Percentiles rank a stretch among this genome's conserved stretches.
phyloP scores from a whole-genome alignment of 2,888 invertebrate genomes.

The Trissonchulus sp. region DNA sequence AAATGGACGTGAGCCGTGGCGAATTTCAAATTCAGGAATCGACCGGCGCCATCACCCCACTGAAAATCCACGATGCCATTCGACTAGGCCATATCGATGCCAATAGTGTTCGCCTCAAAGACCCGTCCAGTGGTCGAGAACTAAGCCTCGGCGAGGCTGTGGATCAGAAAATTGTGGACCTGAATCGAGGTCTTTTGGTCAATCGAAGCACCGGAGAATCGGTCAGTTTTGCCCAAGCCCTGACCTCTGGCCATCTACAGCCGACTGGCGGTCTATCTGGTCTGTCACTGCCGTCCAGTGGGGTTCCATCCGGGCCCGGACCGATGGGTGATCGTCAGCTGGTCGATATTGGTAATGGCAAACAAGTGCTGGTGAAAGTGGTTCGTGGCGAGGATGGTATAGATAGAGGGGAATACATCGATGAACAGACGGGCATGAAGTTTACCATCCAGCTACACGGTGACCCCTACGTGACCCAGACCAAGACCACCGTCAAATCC shows the following conservation, averaged over 20 bases:
- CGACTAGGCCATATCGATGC: constrained; percentile 73
- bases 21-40: constrained; percentile 74
- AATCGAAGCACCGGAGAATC: constrained; percentile 52
- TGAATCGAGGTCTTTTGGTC: constrained; percentile 50
- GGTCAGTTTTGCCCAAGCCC: constrained; percentile 41
- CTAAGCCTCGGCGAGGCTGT: constrained; percentile 49
- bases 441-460: constrained; percentile 51
- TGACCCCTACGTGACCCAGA: constrained; percentile 50
- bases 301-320: background rate
- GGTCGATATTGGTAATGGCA: constrained; percentile 51
- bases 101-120: constrained; percentile 39
- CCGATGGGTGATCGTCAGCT: constrained; percentile 41
- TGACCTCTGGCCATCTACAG: constrained; percentile 40
- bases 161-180: constrained; percentile 39
- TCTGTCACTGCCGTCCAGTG: constrained; percentile 9
- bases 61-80: constrained; percentile 68
- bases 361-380: constrained; percentile 50
- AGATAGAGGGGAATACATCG: constrained; percentile 51
- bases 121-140: constrained; percentile 42
- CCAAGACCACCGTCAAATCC: constrained; percentile 51
- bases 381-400: constrained; percentile 47
- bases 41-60: constrained; percentile 66
- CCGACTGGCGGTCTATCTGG: constrained; percentile 28
- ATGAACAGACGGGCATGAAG: constrained; percentile 50
- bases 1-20: constrained; percentile 59